Evolutionary conservation across 2,797 vertebrate genomes (phyloP).

Genomic region (Acanthurus leucopareius): DNA sequence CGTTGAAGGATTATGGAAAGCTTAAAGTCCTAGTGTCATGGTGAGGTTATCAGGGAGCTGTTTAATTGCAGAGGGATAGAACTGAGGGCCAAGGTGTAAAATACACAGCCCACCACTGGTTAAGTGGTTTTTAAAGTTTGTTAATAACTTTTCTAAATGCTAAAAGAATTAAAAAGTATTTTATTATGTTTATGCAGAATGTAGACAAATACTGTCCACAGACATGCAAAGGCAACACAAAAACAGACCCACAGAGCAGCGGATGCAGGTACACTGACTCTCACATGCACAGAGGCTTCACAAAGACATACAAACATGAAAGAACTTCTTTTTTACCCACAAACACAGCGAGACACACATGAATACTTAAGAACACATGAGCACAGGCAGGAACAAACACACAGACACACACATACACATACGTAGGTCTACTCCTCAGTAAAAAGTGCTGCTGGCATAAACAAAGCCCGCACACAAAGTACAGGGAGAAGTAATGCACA

Average conservation of each 20-base stretch:
- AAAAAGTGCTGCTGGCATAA: conserved; percentile 76
- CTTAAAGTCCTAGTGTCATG: no score
- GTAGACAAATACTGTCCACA: neutral
- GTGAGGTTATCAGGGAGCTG: no score
- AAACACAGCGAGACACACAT: conserved; percentile 3
- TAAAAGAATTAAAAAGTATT: no score
- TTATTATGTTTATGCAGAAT: no score
- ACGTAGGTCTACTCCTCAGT: conserved; percentile 29
- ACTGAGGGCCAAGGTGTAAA: no score
- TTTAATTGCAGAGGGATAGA: no score
- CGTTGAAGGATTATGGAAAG: no score
- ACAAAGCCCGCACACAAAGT: conserved; percentile 70
- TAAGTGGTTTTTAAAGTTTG: no score
- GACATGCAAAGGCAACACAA: neutral
- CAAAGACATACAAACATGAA: conserved; percentile 4
- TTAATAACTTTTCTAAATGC: no score
- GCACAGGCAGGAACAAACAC: conserved; percentile 18
- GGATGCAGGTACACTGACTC: neutral
- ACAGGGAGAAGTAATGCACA: conserved; percentile 55
- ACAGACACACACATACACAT: conserved; percentile 31
- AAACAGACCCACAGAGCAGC: neutral
- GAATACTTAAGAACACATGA: neutral
- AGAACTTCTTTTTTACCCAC: neutral
- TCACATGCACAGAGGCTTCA: neutral
- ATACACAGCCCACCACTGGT: no score